Conservation (phyloP, 64 coral and sea anemone genomes). For the Stichodactyla helianthus region DNA sequence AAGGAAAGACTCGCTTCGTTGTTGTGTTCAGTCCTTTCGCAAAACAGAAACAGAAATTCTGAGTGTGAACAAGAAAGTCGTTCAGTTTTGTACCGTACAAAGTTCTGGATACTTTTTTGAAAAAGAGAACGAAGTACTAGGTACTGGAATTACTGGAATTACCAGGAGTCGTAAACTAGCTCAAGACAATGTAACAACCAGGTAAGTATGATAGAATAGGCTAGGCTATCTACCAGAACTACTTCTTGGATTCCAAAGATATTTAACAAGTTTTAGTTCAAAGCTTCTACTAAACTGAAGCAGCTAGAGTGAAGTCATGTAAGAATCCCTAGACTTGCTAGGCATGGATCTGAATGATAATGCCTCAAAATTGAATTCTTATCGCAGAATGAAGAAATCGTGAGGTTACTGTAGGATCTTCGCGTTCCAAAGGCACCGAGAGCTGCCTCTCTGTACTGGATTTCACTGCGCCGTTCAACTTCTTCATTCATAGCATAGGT, state of each 20-base stretch:
- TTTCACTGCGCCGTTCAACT: conserved; percentile 29
- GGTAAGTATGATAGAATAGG: too few species aligned
- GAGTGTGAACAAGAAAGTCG: too few species aligned
- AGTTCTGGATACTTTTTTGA: too few species aligned
- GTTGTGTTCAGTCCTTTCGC: too few species aligned
- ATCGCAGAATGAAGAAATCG: conserved; percentile 31
- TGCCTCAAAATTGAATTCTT: conserved; percentile 48
- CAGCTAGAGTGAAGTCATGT: conserved; percentile 1
- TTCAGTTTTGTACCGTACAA: too few species aligned
- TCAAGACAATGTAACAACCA: too few species aligned
- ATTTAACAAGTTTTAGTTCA: background rate
- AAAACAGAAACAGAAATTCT: too few species aligned
- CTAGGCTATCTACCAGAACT: too few species aligned
- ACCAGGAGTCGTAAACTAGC: too few species aligned
- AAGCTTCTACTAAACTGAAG: background rate
- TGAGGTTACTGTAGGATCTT: conserved; percentile 12
- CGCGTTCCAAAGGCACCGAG: conserved; percentile 47
- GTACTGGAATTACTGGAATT: too few species aligned
- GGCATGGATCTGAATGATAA: conserved; percentile 59
- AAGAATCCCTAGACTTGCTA: conserved; percentile 55
- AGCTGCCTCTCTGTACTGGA: conserved; percentile 42
- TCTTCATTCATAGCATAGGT: conserved; percentile 36
- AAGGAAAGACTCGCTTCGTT: too few species aligned
- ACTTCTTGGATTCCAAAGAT: background rate
- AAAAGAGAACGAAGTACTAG: too few species aligned